Base-by-base conservation (phyloP, 2,888 invertebrate species). In the Acronicta psi region DNA sequence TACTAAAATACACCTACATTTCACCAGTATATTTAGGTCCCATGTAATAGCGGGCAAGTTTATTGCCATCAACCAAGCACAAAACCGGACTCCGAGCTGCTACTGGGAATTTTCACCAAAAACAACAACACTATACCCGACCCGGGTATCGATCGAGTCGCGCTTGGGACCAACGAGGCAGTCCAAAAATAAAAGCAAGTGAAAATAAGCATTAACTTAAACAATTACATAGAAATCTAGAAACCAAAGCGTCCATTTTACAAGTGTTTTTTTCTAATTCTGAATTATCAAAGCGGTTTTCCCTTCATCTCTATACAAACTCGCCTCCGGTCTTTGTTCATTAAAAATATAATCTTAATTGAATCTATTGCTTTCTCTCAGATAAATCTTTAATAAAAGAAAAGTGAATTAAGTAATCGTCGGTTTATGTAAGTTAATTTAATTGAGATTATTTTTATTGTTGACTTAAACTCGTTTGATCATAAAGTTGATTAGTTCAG, bases 271-370 rank as follows among this genome's bases (percentile, higher is more conserved):
- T 64, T 41, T 41, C 0, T 11, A 45, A 55, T 6, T 41, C 23
- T 18, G 49, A 34, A 45, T 45, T 56, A 56, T 51, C 59, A 69
- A 71, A 64, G 61, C 37, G 31, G 17, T 47, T 42, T 53, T 53
- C 60, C 59, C 16, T 9, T 51, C 51, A 31, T 13, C 31, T 45
- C 62, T 63, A 52, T 44, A 59, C 57, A 52, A 75, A 75, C 77
- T 75, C 59, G 67, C 62, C 62, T 68, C 58, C 34, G 46, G 59
- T 14, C 17, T 55, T 80, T 78, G 79, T 82, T 79, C 75, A 80
- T 80, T 73, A 83, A 80, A 63, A 82, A 77, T 75, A 75, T 79
- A n/a, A 80, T 78, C 77, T 77, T 82, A 83, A 85, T 84, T 81
- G 75, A 82, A 81, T 80, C 75, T 73, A 80, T 80, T 69, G 69